Evolutionary conservation across 2,797 vertebrate species (phyloP), one percentile per base, ranked within the genome.

Genomic region (Aratinga solstitialis): DNA sequence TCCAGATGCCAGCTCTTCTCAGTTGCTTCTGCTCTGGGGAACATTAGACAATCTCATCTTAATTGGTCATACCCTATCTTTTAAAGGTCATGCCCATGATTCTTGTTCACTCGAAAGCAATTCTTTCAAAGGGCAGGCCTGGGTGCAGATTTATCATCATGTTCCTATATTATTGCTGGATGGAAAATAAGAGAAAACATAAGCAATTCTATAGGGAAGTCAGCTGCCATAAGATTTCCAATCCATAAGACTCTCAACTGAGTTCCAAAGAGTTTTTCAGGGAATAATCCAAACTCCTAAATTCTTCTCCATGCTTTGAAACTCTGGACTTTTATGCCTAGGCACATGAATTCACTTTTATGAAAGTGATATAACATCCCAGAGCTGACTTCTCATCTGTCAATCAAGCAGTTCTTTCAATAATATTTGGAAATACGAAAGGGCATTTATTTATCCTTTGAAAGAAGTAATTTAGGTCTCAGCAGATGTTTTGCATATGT

Each of bases 361-460:
- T 42, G 89, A 59, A 80, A 73, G 3, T 45, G 27, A 32, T 75
- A 59, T 53, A 76, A 30, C 9, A 73, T 23, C 59, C 26, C 21
- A 69, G 30, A 90, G 29, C 32, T 4, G 3, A 38, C 51, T 91
- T 81, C 34, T 87, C 36, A 85, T 94, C 76, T 93, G 71, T 95
- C 96, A 96, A 68, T 96, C 93, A 96, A 38, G 26, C 83, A 65
- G 56, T 74, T 84, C 8, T 93, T 83, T 80, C 90, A 97, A 93
- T 61, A 93, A 92, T 91, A 95, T 97, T 92, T 95, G 82, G 79
- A 97, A 95, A 93, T 75, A 76, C 20, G 54, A 85, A 92, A 89
- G 79, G 76, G 27, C 93, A 96, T 94, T 95, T 97, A 93, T 97
- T 98, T 98, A 96, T 94, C 27, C 48, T 97, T 96, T 93, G 85